Evolutionary conservation across 2,113 vertebrate species (phyloP), one percentile per base, ranked within the genome.

Genomic region (Anoura caudifer): DNA sequence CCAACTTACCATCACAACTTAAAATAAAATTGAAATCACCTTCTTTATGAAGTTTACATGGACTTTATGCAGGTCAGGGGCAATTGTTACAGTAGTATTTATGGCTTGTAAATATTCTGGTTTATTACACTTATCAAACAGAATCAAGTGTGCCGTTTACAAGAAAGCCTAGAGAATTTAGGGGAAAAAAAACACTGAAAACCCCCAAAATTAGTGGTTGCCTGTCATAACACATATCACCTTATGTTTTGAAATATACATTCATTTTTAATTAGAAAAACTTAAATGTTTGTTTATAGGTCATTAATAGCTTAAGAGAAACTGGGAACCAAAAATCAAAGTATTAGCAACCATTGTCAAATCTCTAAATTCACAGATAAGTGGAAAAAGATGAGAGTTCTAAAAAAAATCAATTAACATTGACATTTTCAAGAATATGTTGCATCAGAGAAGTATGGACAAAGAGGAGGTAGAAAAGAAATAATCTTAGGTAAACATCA

Each of bases 241-340:
- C 65, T n/a, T 67, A 70, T 43, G 28, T 14, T 96, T 92, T 77
- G 77, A 95, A 97, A 45, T 63, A 80, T 43, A 52, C 10, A 84
- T 73, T 90, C 31, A 94, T 41, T 96, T 97, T 96, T 93, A 97
- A 95, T 90, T 85, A 80, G 59, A 72, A 97, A 95, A 52, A 45
- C 4, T 92, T 90, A 95, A 96, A 59, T 91, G 67, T 88, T 95
- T 95, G 31, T 50, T 95, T 83, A 47, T 63, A 92, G 14, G n/a
- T 85, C 82, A 97, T 86, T 67, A 75, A 94, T 72, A 94, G 36
- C n/a, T 61, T 91, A 94, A 70, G 26, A 91, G 33, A 87, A 90
- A 95, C 36, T 85, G 31, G n/a, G 41, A 95, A 76, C 16, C 22
- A 38, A 86, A 97, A 93, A 70, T 75, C 72, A 91, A 91, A 95